Evolutionary conservation across 2,113 vertebrate species (phyloP).

Genomic region (Vombatus ursinus): DNA sequence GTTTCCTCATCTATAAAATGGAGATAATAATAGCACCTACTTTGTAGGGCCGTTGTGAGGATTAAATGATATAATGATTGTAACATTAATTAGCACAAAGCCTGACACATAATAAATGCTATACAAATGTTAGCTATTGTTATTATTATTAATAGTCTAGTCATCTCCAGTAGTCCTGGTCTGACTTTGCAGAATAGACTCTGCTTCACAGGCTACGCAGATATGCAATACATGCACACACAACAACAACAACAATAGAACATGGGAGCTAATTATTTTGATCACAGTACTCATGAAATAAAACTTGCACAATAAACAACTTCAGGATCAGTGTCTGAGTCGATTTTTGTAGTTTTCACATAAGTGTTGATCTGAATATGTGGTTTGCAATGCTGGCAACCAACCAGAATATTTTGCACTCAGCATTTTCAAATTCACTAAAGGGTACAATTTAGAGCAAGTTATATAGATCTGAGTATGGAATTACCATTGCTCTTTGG

Average conservation of each 20-base stretch:
- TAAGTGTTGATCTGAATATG: not conserved
- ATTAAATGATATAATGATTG: not conserved
- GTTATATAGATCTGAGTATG: not conserved
- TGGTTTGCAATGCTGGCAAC: not conserved
- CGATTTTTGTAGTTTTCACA: not conserved
- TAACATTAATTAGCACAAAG: not conserved
- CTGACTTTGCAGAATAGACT: not conserved
- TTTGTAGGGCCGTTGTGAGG: not conserved
- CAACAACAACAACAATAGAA: not conserved
- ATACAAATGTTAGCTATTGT: not conserved
- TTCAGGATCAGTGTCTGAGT: not conserved
- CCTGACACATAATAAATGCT: not conserved
- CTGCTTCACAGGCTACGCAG: not conserved
- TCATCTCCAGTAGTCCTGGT: not conserved
- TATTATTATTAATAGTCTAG: not conserved
- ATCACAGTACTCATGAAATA: not conserved
- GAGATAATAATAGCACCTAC: not conserved
- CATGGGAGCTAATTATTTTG: not conserved
- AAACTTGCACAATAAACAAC: not conserved
- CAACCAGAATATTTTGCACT: not conserved
- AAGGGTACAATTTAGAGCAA: not conserved
- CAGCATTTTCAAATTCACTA: conserved; percentile 35
- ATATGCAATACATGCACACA: not conserved
- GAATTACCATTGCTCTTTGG: conserved; percentile 26
- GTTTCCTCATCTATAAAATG: not conserved